Evolutionary conservation across 2,888 invertebrate species (phyloP).

Genomic region (Opisthograptis luteolata): DNA sequence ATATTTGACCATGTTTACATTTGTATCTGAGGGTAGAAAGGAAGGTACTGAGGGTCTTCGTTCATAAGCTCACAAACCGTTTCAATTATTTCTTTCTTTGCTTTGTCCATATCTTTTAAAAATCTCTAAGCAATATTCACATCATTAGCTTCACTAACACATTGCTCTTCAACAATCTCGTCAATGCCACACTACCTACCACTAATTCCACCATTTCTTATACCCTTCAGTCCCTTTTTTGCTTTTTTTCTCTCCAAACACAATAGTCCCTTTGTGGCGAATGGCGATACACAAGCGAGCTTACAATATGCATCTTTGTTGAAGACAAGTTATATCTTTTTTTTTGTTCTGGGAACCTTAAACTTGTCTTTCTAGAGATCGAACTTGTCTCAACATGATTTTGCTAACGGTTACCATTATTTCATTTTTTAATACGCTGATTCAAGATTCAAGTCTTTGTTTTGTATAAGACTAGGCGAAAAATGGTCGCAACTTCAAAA

Average conservation of each 20-base stretch:
- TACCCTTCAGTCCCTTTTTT: constrained; percentile 15
- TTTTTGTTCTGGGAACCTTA: constrained; percentile 25
- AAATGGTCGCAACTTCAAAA: too few relatives aligned
- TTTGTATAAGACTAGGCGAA: too few relatives aligned
- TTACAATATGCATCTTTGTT: constrained; percentile 33
- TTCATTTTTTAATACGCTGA: too few relatives aligned
- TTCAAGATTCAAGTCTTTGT: too few relatives aligned
- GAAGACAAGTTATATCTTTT: constrained; percentile 20
- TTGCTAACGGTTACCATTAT: constrained; percentile 22
- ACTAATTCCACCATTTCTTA: constrained; percentile 22
- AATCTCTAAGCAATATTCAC: neutral
- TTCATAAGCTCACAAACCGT: too few relatives aligned
- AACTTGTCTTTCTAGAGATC: constrained; percentile 22
- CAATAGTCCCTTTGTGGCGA: constrained; percentile 25
- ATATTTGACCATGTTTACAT: too few relatives aligned
- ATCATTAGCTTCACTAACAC: constrained; percentile 10
- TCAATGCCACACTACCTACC: constrained; percentile 15
- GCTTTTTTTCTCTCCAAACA: constrained; percentile 9
- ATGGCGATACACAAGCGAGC: constrained; percentile 21
- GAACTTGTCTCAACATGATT: constrained; percentile 33
- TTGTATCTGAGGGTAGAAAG: too few relatives aligned
- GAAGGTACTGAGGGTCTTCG: too few relatives aligned
- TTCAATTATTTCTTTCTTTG: neutral
- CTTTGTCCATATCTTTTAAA: neutral
- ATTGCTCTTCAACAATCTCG: constrained; percentile 18